phyloP scores from a whole-genome alignment of 1,140 invertebrate species.

The Drosophila ananassae region DNA sequence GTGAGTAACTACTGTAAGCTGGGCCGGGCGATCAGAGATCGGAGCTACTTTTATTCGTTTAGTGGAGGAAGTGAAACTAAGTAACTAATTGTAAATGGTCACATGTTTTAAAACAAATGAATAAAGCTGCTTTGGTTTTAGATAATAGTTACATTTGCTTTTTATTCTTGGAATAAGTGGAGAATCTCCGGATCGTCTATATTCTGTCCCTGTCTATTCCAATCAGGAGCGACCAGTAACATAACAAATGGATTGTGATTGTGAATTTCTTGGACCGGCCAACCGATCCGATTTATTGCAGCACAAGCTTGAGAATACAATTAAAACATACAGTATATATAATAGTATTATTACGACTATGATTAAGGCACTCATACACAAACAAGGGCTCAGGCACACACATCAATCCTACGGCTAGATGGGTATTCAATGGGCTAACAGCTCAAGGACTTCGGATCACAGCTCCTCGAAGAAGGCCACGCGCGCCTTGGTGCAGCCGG shows the following conservation, averaged over 20 bases:
- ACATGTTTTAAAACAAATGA: slow-evolving; percentile 54
- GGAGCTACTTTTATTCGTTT: slow-evolving; percentile 60
- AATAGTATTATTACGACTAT: slow-evolving; percentile 7
- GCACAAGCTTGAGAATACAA: slow-evolving; percentile 47
- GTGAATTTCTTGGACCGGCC: slow-evolving; percentile 12
- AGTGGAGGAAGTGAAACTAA: slow-evolving; percentile 49
- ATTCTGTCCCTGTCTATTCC: background rate
- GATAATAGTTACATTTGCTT: slow-evolving; percentile 14
- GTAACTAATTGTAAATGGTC: slow-evolving; percentile 71
- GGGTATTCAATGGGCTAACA: background rate
- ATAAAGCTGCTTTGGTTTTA: slow-evolving; percentile 62
- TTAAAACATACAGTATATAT: slow-evolving; percentile 25
- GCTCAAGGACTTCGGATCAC: slow-evolving; percentile 82
- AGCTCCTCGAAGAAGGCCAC: slow-evolving; percentile 98
- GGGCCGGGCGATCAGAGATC: slow-evolving; percentile 16
- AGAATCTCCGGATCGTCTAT: background rate
- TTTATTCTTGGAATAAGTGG: background rate
- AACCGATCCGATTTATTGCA: slow-evolving; percentile 33
- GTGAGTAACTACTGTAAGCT: slow-evolving; percentile 9
- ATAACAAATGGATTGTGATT: too few relatives aligned
- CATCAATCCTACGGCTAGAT: slow-evolving; percentile 24
- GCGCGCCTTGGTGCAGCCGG: slow-evolving; percentile 95
- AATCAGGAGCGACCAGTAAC: background rate
- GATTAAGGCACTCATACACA: slow-evolving; percentile 22
- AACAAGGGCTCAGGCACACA: slow-evolving; percentile 2